A percentile compares a stretch with the other conserved stretches of the same genome.
These are phyloP conservation scores for Patiria miniata DNA, from an alignment of 35 echinoderm and acorn worm genomes.

Conservation along the genomic window DNA sequence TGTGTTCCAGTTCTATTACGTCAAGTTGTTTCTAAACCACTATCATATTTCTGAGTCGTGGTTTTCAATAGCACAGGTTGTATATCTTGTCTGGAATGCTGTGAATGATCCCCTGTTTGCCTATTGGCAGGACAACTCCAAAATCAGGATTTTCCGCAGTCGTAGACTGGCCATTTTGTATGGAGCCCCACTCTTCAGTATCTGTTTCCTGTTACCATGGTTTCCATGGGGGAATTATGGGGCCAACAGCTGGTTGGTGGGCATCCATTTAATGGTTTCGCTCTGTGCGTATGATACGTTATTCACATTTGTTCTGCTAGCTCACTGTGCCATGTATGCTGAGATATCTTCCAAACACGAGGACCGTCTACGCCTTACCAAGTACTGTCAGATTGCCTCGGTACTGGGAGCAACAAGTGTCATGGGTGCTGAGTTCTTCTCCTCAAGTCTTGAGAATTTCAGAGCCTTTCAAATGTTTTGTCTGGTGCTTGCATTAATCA, in stretches of 20 bases:
- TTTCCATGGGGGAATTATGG: conserved; percentile 89
- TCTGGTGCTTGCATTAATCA: conserved; percentile 67
- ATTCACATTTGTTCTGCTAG: conserved; percentile 85
- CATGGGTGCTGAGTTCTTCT: conserved; percentile 63
- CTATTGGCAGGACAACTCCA: conserved; percentile 82
- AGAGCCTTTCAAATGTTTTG: conserved; percentile 81
- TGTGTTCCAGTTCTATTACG: conserved; percentile 81
- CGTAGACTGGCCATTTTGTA: conserved; percentile 69
- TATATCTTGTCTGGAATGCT: conserved; percentile 83
- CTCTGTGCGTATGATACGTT: conserved; percentile 90
- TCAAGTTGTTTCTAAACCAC: conserved; percentile 73
- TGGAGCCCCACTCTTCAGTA: conserved; percentile 73
- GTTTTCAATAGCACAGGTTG: conserved; percentile 68
- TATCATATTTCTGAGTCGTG: conserved; percentile 67
- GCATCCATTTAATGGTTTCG: conserved; percentile 74
- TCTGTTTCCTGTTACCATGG: conserved; percentile 91
- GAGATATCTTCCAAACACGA: conserved; percentile 83
- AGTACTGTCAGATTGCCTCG: conserved; percentile 72
- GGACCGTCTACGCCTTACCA: conserved; percentile 71
- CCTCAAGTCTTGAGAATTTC: conserved; percentile 77
- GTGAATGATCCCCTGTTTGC: conserved; percentile 87
- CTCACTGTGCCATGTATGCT: conserved; percentile 83
- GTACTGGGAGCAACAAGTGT: conserved; percentile 65
- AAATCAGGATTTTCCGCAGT: conserved; percentile 48
- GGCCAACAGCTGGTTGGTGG: conserved; percentile 68